Evolutionary conservation across 2,888 invertebrate species (phyloP).

Genomic region (Sinohyriopsis cumingii): DNA sequence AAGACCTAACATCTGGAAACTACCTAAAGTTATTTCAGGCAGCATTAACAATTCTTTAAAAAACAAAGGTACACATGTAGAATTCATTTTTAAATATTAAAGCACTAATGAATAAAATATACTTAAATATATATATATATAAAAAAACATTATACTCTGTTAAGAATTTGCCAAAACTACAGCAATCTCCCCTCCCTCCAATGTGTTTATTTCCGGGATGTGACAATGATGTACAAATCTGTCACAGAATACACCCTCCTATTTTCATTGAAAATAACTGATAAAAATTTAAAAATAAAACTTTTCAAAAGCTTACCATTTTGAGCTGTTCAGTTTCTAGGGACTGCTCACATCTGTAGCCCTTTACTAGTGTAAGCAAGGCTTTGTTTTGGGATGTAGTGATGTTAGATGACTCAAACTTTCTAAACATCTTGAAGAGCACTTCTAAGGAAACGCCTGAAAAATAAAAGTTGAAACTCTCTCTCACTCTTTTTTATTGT

Average conservation of each 20-base stretch:
- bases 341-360: constrained; percentile 16
- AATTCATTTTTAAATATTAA: too few species aligned
- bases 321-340: constrained; percentile 20
- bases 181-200: too few species aligned
- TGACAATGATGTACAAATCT: too few species aligned
- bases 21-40: too few species aligned
- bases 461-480: not conserved
- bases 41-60: too few species aligned
- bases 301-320: constrained; percentile 19
- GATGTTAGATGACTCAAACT: constrained; percentile 31
- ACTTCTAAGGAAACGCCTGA: constrained; percentile 18
- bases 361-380: constrained; percentile 33
- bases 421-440: constrained; percentile 32
- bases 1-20: too few species aligned
- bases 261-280: not conserved
- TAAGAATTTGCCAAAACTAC: too few species aligned
- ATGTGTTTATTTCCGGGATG: not conserved
- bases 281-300: not conserved
- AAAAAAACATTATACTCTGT: too few species aligned
- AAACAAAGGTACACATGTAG: too few species aligned
- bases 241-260: not conserved
- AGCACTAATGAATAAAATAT: too few species aligned
- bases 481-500: too few species aligned
- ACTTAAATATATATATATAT: too few species aligned
- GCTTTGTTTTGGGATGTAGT: constrained; percentile 28